Percentiles rank a stretch among this genome's conserved stretches.
Evolutionary conservation across 2,888 invertebrate genomes (phyloP).

Genomic region (Mactromeris polynyma): DNA sequence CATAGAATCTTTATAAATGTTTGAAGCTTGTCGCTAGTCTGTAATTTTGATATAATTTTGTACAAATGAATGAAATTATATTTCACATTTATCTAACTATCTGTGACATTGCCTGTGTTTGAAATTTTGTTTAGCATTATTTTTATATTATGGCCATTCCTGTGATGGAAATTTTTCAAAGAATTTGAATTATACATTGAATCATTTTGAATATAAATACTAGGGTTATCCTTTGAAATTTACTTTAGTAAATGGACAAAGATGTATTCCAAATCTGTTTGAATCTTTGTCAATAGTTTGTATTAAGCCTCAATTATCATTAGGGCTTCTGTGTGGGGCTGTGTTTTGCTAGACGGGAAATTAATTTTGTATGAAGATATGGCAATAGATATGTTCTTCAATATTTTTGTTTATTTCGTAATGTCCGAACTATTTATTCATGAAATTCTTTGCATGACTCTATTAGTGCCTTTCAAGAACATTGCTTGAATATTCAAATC

Average conservation of each 20-base stretch:
- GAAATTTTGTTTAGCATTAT: not conserved
- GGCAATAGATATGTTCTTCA: too few relatives aligned
- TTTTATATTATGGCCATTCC: not conserved
- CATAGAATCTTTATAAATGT: slow-evolving; percentile 28
- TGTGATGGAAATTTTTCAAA: not conserved
- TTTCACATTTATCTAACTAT: not conserved
- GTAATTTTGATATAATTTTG: slow-evolving; percentile 28
- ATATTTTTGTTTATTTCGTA: too few relatives aligned
- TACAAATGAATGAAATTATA: not conserved
- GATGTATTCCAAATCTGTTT: not conserved
- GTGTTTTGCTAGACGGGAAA: too few relatives aligned
- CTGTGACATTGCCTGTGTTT: not conserved
- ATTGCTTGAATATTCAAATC: not conserved
- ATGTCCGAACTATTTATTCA: too few relatives aligned
- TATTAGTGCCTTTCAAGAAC: too few relatives aligned
- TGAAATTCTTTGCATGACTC: too few relatives aligned
- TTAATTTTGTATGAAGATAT: too few relatives aligned
- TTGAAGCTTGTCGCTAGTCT: slow-evolving; percentile 4
- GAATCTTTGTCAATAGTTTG: too few relatives aligned
- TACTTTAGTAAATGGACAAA: not conserved
- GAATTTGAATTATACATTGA: not conserved
- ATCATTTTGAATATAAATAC: not conserved
- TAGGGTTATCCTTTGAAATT: not conserved
- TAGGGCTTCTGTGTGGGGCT: too few relatives aligned
- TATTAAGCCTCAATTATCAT: too few relatives aligned